Evolutionary conservation across 2,113 vertebrate species (phyloP).

Genomic region (Herpailurus yagouaroundi): DNA sequence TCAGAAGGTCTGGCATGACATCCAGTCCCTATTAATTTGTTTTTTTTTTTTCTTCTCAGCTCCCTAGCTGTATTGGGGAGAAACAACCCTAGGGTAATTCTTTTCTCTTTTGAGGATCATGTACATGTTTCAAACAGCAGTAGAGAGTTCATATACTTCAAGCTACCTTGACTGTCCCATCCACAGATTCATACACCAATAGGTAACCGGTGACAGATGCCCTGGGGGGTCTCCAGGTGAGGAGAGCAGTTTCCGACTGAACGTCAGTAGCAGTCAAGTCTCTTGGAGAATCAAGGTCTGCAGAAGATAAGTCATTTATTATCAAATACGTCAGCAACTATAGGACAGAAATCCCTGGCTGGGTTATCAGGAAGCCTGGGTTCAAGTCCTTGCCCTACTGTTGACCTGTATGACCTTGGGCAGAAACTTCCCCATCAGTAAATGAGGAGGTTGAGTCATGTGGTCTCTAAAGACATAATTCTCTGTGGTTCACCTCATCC

Average conservation of each 20-base stretch:
- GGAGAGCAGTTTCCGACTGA: constrained; percentile 92
- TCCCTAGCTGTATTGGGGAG: background rate
- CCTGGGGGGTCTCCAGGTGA: constrained; percentile 93
- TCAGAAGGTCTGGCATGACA: background rate
- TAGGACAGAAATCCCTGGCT: background rate
- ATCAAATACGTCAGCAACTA: background rate
- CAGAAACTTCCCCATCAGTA: background rate
- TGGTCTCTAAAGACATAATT: background rate
- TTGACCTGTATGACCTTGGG: background rate
- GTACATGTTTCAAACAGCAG: background rate
- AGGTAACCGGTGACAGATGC: constrained; percentile 94
- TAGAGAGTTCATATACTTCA: background rate
- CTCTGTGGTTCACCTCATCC: background rate
- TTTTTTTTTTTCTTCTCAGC: background rate
- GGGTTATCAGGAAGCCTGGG: background rate
- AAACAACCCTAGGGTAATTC: background rate
- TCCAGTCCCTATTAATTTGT: background rate
- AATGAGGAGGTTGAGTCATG: background rate
- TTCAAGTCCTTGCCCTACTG: background rate
- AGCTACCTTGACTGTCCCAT: constrained; percentile 91
- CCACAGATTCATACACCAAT: constrained; percentile 92
- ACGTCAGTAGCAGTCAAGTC: constrained; percentile 92
- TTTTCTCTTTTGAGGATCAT: background rate
- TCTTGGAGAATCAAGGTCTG: constrained; percentile 94
- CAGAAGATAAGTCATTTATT: constrained; percentile 45